phyloP scores from a whole-genome alignment of 2,113 vertebrate species.

The Grammomys surdaster region DNA sequence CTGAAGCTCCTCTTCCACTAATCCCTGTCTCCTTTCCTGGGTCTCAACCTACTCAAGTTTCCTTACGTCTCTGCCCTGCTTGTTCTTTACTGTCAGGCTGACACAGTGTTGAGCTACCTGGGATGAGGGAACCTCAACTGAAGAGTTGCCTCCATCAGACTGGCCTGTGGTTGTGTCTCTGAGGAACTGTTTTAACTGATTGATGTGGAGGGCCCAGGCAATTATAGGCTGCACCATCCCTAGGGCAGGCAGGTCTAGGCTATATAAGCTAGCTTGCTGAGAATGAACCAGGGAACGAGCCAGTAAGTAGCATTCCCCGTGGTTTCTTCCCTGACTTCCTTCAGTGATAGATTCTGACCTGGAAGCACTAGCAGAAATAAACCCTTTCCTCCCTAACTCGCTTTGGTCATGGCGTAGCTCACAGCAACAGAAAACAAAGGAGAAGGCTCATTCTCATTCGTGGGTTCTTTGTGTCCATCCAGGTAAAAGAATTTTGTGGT shows the following conservation, averaged over 20 bases:
- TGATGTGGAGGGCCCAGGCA: neutral
- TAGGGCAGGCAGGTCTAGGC: neutral
- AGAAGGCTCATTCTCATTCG: neutral
- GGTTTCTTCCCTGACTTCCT: neutral
- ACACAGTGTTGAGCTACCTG: neutral
- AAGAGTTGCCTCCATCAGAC: neutral
- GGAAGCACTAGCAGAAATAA: neutral
- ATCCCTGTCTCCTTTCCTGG: neutral
- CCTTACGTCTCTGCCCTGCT: neutral
- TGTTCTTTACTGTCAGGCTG: neutral
- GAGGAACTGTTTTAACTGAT: neutral
- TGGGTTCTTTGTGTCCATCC: neutral
- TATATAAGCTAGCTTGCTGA: neutral
- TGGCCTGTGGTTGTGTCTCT: neutral
- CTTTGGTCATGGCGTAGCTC: neutral
- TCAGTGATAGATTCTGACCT: neutral
- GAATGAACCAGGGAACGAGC: neutral
- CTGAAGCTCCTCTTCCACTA: neutral
- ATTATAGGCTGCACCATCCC: neutral
- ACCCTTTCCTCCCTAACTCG: too few relatives aligned
- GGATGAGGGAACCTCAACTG: neutral
- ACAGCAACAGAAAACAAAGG: neutral
- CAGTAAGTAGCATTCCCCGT: neutral
- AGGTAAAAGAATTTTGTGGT: neutral
- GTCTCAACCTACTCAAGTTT: too few relatives aligned